A percentile compares a stretch with the other conserved stretches of the same genome.
These are phyloP conservation scores for Cheiracanthium punctorium DNA, from an alignment of 2,888 invertebrate species.

Conservation along the genomic window DNA sequence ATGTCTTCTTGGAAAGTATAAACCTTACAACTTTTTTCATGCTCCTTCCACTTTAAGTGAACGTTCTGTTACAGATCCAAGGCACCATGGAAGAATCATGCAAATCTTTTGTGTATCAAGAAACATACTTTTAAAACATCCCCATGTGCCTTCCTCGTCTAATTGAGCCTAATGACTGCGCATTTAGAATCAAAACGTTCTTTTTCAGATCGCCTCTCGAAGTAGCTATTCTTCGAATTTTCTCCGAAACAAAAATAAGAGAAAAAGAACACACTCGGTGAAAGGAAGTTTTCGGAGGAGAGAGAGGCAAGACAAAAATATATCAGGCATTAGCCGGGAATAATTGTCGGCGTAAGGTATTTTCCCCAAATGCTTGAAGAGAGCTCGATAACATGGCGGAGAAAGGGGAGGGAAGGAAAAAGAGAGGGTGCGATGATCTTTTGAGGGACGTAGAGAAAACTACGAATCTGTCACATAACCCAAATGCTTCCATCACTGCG, in stretches of 20 bases:
- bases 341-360: constrained; percentile 49
- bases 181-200: constrained; percentile 7
- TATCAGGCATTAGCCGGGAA: constrained; percentile 13
- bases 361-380: constrained; percentile 1
- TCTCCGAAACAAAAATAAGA: background rate
- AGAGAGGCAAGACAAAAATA: constrained; percentile 19
- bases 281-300: background rate
- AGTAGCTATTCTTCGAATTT: background rate
- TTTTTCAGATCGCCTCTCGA: background rate
- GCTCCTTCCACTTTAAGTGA: background rate
- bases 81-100: no score
- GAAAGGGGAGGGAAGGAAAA: constrained; percentile 9
- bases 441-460: background rate
- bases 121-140: background rate
- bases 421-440: background rate
- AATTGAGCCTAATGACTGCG: constrained; percentile 49
- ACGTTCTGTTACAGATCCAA: no score
- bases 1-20: background rate
- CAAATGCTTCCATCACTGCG: constrained; percentile 16
- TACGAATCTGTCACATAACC: constrained; percentile 17
- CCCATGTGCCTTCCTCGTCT: constrained; percentile 6
- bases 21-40: no score
- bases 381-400: no score
- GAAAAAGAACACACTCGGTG: background rate
- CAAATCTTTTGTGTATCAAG: background rate